These are phyloP conservation scores for Auanema freiburgensis DNA, from an alignment of 2,888 invertebrate genomes.

Conservation along the genomic window DNA sequence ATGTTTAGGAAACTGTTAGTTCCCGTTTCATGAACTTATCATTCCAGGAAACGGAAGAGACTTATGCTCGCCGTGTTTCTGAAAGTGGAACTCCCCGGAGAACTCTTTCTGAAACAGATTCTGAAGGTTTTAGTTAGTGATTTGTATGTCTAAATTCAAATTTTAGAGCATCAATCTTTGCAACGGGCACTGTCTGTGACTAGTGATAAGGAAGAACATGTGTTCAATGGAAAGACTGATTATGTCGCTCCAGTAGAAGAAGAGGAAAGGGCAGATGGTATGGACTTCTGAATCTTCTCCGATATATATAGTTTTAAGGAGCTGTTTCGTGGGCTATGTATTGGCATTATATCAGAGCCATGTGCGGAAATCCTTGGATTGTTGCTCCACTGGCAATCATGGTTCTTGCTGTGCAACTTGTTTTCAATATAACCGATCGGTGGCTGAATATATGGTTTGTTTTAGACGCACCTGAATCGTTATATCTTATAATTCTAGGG, in stretches of 20 bases:
- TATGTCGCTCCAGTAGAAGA: slow-evolving; percentile 20
- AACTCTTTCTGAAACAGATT: slow-evolving; percentile 6
- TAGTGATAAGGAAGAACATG: slow-evolving; percentile 12
- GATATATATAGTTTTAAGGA: slow-evolving; percentile 8
- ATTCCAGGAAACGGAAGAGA: slow-evolving; percentile 55
- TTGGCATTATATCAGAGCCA: slow-evolving; percentile 75
- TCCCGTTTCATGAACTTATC: slow-evolving; percentile 41
- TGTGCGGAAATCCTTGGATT: slow-evolving; percentile 65
- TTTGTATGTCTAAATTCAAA: not conserved
- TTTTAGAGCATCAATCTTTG: not conserved
- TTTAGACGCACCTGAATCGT: not conserved
- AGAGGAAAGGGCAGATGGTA: slow-evolving; percentile 21
- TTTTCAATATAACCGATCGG: slow-evolving; percentile 77
- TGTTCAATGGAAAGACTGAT: slow-evolving; percentile 13
- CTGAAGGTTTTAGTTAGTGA: not conserved
- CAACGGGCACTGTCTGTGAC: not conserved
- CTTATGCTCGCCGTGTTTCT: slow-evolving; percentile 19
- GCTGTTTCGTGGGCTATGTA: slow-evolving; percentile 72
- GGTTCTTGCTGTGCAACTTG: slow-evolving; percentile 74
- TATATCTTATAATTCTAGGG: slow-evolving; percentile 20
- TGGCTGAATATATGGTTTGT: slow-evolving; percentile 77
- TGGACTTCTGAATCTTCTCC: not conserved
- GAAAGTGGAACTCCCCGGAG: slow-evolving; percentile 5
- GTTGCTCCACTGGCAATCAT: slow-evolving; percentile 69
- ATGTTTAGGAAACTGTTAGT: not conserved